These are phyloP conservation scores for Mobula birostris DNA, from an alignment of 2,113 vertebrate genomes.

Conservation along the genomic window DNA sequence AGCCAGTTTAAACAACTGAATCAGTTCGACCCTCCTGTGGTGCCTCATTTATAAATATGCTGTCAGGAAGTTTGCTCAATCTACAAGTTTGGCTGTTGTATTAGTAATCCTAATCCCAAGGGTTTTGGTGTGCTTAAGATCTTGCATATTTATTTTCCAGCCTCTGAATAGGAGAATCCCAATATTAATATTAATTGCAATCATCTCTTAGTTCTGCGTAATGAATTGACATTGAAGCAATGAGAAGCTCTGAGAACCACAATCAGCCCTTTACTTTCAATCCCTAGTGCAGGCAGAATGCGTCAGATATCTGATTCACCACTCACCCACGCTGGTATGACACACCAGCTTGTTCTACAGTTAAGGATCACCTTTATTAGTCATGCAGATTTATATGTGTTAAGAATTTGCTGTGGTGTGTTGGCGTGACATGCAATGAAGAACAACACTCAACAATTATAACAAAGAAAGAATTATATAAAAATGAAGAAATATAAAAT, in stretches of 20 bases:
- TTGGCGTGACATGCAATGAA: too few species aligned
- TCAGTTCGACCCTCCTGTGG: not conserved
- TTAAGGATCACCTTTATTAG: too few species aligned
- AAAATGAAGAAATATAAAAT: too few species aligned
- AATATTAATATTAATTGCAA: not conserved
- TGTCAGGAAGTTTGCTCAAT: not conserved
- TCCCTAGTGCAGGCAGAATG: too few species aligned
- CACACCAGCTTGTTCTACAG: too few species aligned
- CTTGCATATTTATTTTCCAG: not conserved
- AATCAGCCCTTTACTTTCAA: not conserved
- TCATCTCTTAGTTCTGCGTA: not conserved
- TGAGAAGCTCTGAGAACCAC: not conserved
- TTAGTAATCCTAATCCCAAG: not conserved
- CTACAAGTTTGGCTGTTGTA: not conserved
- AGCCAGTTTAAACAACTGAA: not conserved
- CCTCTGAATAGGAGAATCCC: not conserved
- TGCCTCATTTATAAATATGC: not conserved
- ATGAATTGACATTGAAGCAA: not conserved
- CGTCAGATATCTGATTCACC: not conserved
- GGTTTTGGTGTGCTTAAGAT: not conserved
- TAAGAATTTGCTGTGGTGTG: too few species aligned
- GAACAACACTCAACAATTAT: too few species aligned
- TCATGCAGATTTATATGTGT: too few species aligned
- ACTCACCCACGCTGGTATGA: too few species aligned
- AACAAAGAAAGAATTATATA: too few species aligned